Evolutionary conservation across 2,797 vertebrate genomes (phyloP).

Genomic region (Manis pentadactyla): DNA sequence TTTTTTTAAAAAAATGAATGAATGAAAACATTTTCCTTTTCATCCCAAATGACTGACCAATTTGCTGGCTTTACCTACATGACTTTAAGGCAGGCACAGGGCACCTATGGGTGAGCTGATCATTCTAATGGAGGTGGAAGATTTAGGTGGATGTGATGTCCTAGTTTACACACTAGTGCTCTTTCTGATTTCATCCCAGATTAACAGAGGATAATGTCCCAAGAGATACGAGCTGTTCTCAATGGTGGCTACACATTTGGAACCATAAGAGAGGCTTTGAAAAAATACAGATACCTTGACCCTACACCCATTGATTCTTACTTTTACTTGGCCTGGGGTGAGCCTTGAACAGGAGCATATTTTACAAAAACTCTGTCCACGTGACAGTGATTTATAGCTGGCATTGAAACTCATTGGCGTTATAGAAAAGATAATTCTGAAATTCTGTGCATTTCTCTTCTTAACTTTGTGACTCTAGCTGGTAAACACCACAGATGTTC

Average conservation of each 20-base stretch:
- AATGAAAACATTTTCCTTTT: slow-evolving; percentile 31
- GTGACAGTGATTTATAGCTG: background rate
- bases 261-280: background rate
- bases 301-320: background rate
- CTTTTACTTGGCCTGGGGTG: background rate
- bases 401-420: background rate
- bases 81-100: background rate
- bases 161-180: background rate
- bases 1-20: background rate
- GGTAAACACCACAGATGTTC: background rate
- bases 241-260: background rate
- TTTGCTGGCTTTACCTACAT: background rate
- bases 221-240: background rate
- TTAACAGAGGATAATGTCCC: background rate
- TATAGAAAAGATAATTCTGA: background rate
- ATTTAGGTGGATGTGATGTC: background rate
- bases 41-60: background rate
- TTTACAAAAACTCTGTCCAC: background rate
- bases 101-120: background rate
- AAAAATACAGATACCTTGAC: background rate
- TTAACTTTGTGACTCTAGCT: background rate
- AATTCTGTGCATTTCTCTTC: background rate
- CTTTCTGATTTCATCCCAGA: background rate
- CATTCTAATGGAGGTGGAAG: background rate
- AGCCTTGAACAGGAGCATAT: background rate